These are phyloP conservation scores for Ethmia dodecea DNA, from an alignment of 2,888 invertebrate genomes.

Conservation along the genomic window DNA sequence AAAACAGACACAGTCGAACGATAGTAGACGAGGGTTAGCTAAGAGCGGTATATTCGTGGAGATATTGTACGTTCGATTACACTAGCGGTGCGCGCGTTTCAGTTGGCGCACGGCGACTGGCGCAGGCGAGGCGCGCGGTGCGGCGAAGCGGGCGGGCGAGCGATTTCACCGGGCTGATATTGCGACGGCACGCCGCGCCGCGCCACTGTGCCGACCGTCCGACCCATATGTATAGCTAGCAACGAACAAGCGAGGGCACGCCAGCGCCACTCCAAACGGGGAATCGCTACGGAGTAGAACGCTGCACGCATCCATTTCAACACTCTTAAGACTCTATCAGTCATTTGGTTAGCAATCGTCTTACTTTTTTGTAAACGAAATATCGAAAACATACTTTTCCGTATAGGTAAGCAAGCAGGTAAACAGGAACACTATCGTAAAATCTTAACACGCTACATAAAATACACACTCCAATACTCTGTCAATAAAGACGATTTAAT, in stretches of 20 bases:
- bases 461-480: too few relatives aligned
- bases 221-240: slow-evolving; percentile 69
- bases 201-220: slow-evolving; percentile 59
- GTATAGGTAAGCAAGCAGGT: too few relatives aligned
- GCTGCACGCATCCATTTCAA: slow-evolving; percentile 56
- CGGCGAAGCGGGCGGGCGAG: slow-evolving; percentile 71
- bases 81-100: slow-evolving; percentile 75
- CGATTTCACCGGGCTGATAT: slow-evolving; percentile 77
- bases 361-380: too few relatives aligned
- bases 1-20: slow-evolving; percentile 37
- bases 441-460: too few relatives aligned
- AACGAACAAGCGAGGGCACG: slow-evolving; percentile 55
- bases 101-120: slow-evolving; percentile 77
- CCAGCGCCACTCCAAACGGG: slow-evolving; percentile 31
- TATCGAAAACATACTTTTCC: too few relatives aligned
- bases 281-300: slow-evolving; percentile 31
- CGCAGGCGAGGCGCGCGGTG: slow-evolving; percentile 72
- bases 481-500: too few relatives aligned
- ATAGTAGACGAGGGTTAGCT: slow-evolving; percentile 37
- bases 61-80: slow-evolving; percentile 66
- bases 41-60: slow-evolving; percentile 52
- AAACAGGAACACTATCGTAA: too few relatives aligned
- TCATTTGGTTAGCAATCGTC: too few relatives aligned
- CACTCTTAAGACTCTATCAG: slow-evolving; percentile 1
- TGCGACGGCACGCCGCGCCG: slow-evolving; percentile 66